Conservation (phyloP, 2,113 vertebrate genomes). For the Hypocryptadius cinnamomeus region DNA sequence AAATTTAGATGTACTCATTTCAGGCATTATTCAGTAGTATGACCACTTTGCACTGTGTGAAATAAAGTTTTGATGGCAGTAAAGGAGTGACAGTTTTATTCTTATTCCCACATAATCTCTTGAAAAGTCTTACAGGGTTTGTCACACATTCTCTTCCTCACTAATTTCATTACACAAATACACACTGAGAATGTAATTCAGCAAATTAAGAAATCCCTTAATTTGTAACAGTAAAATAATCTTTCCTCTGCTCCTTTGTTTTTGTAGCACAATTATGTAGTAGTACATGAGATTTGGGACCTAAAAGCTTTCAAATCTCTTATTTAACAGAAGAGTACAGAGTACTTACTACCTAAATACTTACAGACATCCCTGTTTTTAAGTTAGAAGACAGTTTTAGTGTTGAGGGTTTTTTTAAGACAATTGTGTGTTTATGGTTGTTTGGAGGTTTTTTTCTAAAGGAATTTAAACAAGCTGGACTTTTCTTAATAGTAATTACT, state of each 20-base stretch:
- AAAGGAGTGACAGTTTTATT: background rate
- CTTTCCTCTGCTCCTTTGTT: background rate
- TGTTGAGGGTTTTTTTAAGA: background rate
- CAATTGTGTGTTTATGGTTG: background rate
- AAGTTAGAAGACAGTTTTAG: background rate
- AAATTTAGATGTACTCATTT: background rate
- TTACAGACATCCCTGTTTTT: background rate
- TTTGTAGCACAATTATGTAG: background rate
- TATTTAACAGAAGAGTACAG: background rate
- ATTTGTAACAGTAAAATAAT: background rate
- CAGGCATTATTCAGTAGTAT: background rate
- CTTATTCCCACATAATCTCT: background rate
- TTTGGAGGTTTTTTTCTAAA: background rate
- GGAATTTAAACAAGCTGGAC: background rate
- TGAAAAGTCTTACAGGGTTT: background rate
- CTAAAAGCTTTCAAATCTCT: background rate
- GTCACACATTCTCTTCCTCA: background rate
- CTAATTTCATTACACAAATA: background rate
- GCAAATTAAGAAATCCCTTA: background rate
- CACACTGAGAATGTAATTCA: background rate
- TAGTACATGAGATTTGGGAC: background rate
- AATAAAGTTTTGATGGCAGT: background rate
- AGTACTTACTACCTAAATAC: background rate
- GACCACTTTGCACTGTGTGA: background rate
- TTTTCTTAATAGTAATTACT: background rate